These are phyloP conservation scores for Calliopum simillimum DNA, from an alignment of 2,888 invertebrate genomes.

Conservation along the genomic window DNA sequence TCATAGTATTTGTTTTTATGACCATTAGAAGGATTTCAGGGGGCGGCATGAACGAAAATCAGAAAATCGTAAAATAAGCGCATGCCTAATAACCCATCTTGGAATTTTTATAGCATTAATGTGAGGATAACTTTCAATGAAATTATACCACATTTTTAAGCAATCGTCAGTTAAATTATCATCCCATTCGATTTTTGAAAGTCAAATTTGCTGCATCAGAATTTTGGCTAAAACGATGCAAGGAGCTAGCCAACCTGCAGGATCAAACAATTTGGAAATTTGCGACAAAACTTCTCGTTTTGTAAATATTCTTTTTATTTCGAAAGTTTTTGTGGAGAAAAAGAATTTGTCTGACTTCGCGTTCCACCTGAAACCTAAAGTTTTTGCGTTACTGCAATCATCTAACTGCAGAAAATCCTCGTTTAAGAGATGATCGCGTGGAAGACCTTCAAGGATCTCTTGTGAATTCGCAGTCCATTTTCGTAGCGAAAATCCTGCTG, in stretches of 20 bases:
- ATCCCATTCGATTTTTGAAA: background rate
- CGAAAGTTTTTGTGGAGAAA: slow-evolving; percentile 20
- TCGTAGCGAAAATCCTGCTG: background rate
- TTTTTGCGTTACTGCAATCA: background rate
- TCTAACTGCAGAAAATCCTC: background rate
- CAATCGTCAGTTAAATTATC: background rate
- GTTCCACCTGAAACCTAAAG: background rate
- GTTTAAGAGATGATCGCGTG: background rate
- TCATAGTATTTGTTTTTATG: too few relatives aligned
- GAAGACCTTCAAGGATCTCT: background rate
- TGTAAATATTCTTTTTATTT: background rate
- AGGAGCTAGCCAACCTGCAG: too few relatives aligned
- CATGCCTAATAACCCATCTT: too few relatives aligned
- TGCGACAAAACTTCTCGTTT: background rate
- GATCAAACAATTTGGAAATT: too few relatives aligned
- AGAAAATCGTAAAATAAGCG: too few relatives aligned
- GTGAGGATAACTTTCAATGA: background rate
- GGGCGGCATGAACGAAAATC: too few relatives aligned
- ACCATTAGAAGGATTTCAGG: too few relatives aligned
- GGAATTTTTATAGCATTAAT: background rate
- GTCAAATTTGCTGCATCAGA: slow-evolving; percentile 1
- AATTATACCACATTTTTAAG: background rate
- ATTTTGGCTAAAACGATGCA: background rate
- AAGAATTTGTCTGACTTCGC: slow-evolving; percentile 7
- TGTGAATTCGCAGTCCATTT: background rate